Conservation (phyloP, 92 coral and sea anemone species). For the Nematostella vectensis region DNA sequence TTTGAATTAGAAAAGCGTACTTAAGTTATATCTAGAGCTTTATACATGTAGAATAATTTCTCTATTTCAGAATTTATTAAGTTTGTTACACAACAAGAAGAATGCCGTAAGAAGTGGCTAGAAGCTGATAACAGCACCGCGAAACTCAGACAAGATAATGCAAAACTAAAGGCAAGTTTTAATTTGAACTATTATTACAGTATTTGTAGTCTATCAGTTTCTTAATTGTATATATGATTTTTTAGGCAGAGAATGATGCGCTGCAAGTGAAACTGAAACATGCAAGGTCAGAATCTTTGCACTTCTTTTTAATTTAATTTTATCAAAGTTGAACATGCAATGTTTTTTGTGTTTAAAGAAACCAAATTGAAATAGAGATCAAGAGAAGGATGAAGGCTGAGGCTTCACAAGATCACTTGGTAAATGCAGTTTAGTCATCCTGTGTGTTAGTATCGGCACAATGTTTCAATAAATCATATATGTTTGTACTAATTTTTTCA, state of each 20-base stretch:
- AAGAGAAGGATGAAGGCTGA: constrained; percentile 89
- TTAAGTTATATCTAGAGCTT: too few relatives aligned
- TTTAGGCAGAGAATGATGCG: constrained; percentile 91
- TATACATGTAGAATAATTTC: too few relatives aligned
- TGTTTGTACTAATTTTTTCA: constrained; percentile 1
- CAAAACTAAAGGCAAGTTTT: constrained; percentile 61
- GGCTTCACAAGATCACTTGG: constrained; percentile 89
- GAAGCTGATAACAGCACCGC: constrained; percentile 62
- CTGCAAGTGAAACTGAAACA: constrained; percentile 88
- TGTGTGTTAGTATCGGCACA: not conserved
- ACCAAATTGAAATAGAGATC: constrained; percentile 84
- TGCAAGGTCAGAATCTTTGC: constrained; percentile 55
- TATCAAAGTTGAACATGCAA: too few relatives aligned
- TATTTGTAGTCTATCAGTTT: too few relatives aligned
- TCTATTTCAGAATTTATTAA: constrained; percentile 63
- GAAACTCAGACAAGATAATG: constrained; percentile 66
- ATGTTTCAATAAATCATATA: too few relatives aligned
- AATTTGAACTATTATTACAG: too few relatives aligned
- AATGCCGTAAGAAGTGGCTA: constrained; percentile 91
- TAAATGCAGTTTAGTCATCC: constrained; percentile 22
- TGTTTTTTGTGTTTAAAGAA: constrained; percentile 27
- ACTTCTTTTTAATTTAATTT: too few relatives aligned
- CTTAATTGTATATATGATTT: too few relatives aligned
- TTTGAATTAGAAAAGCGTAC: too few relatives aligned
- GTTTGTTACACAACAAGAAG: constrained; percentile 93